Conservation (phyloP, 2,797 vertebrate species). For the Pangasius djambal region DNA sequence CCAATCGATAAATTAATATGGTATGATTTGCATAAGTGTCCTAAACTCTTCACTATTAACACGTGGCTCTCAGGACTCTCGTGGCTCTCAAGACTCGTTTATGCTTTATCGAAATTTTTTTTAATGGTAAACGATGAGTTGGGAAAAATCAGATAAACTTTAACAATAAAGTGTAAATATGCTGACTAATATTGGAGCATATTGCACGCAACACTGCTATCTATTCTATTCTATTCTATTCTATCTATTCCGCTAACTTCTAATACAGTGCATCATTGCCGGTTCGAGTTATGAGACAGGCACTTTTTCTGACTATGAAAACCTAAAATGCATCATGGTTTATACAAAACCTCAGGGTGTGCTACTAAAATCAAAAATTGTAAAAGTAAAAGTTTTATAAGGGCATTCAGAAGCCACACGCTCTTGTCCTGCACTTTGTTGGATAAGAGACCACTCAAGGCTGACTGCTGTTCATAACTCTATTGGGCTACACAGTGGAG, state of each 20-base stretch:
- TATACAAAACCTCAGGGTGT: neutral
- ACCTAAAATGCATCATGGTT: neutral
- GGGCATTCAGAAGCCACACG: neutral
- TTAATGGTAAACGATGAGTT: too few relatives aligned
- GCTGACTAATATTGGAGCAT: too few relatives aligned
- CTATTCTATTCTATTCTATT: too few relatives aligned
- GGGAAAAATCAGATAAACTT: neutral
- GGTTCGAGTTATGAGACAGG: neutral
- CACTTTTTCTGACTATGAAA: neutral
- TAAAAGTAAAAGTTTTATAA: neutral
- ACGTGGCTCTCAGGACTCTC: too few relatives aligned
- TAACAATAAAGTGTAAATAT: neutral
- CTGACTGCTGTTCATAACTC: constrained; percentile 39
- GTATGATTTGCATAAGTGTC: too few relatives aligned
- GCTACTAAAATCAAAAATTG: neutral
- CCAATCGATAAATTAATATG: too few relatives aligned
- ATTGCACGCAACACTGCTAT: neutral
- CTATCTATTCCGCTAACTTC: neutral
- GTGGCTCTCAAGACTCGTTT: too few relatives aligned
- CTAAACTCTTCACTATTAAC: too few relatives aligned
- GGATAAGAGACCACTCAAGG: neutral
- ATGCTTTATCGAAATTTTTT: too few relatives aligned
- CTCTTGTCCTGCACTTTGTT: neutral
- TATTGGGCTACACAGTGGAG: too few relatives aligned
- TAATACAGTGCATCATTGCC: neutral